Evolutionary conservation across 2,888 invertebrate genomes (phyloP), one percentile per base, ranked within the genome.

Genomic region (Brachyptera risi): DNA sequence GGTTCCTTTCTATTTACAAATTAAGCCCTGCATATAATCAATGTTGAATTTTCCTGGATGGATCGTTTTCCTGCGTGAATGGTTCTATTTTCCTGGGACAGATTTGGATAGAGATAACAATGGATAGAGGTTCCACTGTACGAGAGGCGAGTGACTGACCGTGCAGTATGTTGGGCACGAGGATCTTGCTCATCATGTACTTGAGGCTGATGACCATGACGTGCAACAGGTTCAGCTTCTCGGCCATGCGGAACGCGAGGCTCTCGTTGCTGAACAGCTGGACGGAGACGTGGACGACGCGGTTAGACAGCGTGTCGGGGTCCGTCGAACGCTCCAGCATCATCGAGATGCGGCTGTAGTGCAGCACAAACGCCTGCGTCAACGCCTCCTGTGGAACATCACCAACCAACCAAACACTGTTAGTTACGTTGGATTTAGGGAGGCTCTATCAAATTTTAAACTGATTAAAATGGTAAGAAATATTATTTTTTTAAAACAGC

Each of bases 211-310:
- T 84, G 56, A 93, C 92, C 91, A 97, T 94, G 37, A 96, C 92
- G 74, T 95, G 92, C 7, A 98, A 80, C 23, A 98, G 80, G 69
- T 92, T 90, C 59, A 93, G 81, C 69, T 95, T 89, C 70, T 93
- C 88, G 3, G 93, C 92, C 90, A 97, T 96, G 71, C 90, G 84
- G 40, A 90, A 78, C 1, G 97, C 96, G 17, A 97, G 79, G 58
- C 88, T 87, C 74, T 96, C 93, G 75, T 96, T 97, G 67, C 93
- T 93, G 80, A 98, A 96, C 61, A 98, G 79, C 77, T 98, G 82
- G 3, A 98, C 98, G 70, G 94, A 95, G 77, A 98, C 96, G 77
- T 98, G 98, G 1, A 98, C 96, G 1, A 98, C 95, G 51, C 96
- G 84, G 79, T 96, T 96, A 70, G 95, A 94, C 2, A 97, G 79